Conservation (phyloP, 2,113 vertebrate species). For the Otis tarda region DNA sequence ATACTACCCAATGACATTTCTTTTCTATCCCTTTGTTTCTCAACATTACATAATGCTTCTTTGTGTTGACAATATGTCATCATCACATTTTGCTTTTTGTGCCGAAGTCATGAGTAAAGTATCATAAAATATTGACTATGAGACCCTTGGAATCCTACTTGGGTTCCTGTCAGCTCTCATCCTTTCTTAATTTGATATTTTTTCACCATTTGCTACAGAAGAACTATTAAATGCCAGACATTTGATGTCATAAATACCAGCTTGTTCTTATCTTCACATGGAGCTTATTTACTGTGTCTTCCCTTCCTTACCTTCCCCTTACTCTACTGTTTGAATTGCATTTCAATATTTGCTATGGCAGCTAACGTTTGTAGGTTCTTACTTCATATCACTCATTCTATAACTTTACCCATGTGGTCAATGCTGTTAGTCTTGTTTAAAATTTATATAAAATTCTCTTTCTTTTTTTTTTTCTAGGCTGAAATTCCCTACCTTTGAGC, state of each 20-base stretch:
- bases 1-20: not conserved
- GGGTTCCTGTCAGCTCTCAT: not conserved
- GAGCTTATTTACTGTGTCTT: not conserved
- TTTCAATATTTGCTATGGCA: not conserved
- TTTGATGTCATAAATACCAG: not conserved
- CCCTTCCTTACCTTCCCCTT: not conserved
- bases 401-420: not conserved
- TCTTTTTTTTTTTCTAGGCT: not conserved
- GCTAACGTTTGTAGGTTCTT: not conserved
- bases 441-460: not conserved
- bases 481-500: not conserved
- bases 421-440: not conserved
- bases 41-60: not conserved
- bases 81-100: not conserved
- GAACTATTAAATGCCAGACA: not conserved
- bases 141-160: not conserved
- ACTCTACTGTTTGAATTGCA: not conserved
- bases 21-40: not conserved
- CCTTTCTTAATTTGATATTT: not conserved
- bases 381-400: not conserved
- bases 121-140: not conserved
- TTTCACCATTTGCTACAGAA: not conserved
- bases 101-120: not conserved
- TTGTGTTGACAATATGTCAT: not conserved
- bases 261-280: not conserved